Evolutionary conservation across 2,113 vertebrate genomes (phyloP).

Genomic region (Panthera leo): DNA sequence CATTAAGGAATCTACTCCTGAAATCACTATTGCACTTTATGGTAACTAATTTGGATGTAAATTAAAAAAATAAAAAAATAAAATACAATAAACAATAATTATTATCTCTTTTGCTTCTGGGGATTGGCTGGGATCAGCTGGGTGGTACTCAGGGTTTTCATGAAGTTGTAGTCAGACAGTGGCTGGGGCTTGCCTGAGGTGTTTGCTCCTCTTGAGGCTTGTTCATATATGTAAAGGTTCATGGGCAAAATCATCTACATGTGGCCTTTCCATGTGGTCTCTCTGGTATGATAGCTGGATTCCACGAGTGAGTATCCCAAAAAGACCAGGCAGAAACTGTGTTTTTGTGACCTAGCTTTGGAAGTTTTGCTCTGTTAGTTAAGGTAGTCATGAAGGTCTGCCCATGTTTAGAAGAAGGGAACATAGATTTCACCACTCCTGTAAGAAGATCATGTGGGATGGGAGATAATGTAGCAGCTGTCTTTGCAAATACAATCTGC

Average conservation of each 20-base stretch:
- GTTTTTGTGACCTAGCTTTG: background rate
- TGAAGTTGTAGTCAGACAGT: background rate
- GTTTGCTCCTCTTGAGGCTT: background rate
- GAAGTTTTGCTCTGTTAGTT: background rate
- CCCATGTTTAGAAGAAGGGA: background rate
- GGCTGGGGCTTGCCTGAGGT: background rate
- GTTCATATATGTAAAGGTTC: background rate
- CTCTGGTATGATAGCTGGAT: background rate
- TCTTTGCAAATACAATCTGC: background rate
- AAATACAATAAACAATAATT: background rate
- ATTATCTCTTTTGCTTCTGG: background rate
- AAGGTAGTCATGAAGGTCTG: background rate
- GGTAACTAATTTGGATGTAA: too few species aligned
- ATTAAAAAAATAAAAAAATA: too few species aligned
- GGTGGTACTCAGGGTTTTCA: background rate
- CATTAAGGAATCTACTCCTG: too few species aligned
- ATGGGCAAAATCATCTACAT: background rate
- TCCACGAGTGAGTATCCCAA: conserved; percentile 11
- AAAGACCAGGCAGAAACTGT: background rate
- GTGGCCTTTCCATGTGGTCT: background rate
- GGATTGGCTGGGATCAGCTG: background rate
- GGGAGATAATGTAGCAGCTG: background rate
- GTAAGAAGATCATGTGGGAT: background rate
- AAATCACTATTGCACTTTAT: too few species aligned
- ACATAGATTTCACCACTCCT: background rate